phyloP scores from a whole-genome alignment of 2,797 vertebrate genomes.

The Hapalemur alaotrensis region DNA sequence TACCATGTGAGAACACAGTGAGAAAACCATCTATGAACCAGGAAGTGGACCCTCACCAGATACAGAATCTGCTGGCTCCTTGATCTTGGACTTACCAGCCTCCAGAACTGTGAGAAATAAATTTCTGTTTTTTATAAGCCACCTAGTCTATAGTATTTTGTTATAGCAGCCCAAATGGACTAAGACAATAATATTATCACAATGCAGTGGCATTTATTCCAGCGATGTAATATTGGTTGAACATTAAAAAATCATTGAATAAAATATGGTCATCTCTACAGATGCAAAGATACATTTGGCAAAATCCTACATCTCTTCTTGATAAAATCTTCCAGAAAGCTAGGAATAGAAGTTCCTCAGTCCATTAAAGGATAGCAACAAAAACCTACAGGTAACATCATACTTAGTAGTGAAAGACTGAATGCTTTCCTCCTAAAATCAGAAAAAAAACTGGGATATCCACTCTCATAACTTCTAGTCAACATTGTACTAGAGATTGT shows the following conservation, averaged over 20 bases:
- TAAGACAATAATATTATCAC: neutral
- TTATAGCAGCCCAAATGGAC: neutral
- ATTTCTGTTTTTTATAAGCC: neutral
- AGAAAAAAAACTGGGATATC: neutral
- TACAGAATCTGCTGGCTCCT: neutral
- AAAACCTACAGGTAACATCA: neutral
- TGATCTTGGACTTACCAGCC: neutral
- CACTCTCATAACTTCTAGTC: neutral
- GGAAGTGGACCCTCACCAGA: neutral
- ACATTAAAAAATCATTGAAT: neutral
- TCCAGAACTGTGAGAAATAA: neutral
- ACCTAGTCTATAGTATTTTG: neutral
- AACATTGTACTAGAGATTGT: neutral
- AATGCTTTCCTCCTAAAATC: neutral
- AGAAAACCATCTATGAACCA: neutral
- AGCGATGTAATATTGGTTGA: neutral
- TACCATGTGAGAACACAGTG: neutral
- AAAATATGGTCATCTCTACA: neutral
- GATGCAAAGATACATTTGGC: constrained; percentile 3
- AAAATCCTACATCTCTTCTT: neutral
- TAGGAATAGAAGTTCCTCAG: neutral
- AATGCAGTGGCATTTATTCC: neutral
- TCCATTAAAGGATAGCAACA: neutral
- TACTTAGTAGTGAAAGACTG: neutral
- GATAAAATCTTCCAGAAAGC: constrained; percentile 1